Base-by-base conservation (phyloP, 2,113 vertebrate genomes). In the Onychostoma macrolepis region DNA sequence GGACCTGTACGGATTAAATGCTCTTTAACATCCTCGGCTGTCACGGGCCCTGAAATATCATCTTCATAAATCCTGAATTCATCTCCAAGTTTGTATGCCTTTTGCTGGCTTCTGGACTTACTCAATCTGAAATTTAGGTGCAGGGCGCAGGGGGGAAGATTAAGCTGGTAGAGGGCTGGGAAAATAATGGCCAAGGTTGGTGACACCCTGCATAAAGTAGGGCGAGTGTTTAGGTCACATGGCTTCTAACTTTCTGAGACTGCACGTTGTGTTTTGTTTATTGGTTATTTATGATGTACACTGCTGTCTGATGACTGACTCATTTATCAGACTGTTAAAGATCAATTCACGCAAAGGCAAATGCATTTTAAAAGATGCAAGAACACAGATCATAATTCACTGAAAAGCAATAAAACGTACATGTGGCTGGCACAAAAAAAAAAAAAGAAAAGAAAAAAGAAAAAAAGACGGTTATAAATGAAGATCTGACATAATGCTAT, bases 281-380 rank as follows among this genome's bases (percentile, higher is more conserved):
- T 94, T 94, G 94, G 93, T 95, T 96, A 97, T 97, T 97, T 95
- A 98, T 98, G 95, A 95, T 94, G 91, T 90, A 92, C 90, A 92
- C 91, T 94, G 95, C 93, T 95, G 95, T 95, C 96, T 76, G 69
- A 95, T 95, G 93, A 89, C 90, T 90, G 91, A 93, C 94, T 94
- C 95, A 97, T 97, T 97, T 96, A 97, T 98, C 97, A 97, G 92
- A 93, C 92, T 95, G 95, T 94, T 96, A 96, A 95, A 95, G 93
- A 97, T 98, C 97, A 97, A 97, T 97, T 98, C 45, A 41, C 28
- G 33, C 69, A 84, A 84, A 84, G 83, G 43, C 48, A 84, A 84
- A 84, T 38, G 33, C 83, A 74, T 38, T 84, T 84, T 84, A 74
- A 84, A 84, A 74, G 65, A 84, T 84, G 67, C 83, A 84, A 84